phyloP scores from a whole-genome alignment of 2,797 vertebrate species.

The Pseudochirops corinnae region DNA sequence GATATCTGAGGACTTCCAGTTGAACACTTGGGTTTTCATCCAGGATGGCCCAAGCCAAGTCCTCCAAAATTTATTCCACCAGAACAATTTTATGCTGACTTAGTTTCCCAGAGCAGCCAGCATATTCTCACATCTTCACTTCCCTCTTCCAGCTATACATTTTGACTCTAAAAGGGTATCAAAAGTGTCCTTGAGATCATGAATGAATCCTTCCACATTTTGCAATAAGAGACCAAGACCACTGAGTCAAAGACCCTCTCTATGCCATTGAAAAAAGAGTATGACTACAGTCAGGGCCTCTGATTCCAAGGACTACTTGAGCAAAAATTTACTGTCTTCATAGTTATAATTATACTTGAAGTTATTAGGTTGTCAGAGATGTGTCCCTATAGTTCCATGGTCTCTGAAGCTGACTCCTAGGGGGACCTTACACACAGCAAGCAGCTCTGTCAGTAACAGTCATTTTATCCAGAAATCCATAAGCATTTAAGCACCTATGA shows the following conservation, averaged over 20 bases:
- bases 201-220: neutral
- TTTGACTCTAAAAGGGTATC: neutral
- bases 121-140: neutral
- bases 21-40: neutral
- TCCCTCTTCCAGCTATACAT: neutral
- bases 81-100: neutral
- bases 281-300: neutral
- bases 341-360: neutral
- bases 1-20: neutral
- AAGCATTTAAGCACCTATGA: neutral
- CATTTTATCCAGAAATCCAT: neutral
- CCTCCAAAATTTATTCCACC: neutral
- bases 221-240: neutral
- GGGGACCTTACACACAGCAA: neutral
- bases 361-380: neutral
- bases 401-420: neutral
- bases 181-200: neutral
- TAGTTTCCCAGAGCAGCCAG: neutral
- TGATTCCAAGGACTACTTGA: neutral
- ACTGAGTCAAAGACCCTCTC: neutral
- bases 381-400: neutral
- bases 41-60: neutral
- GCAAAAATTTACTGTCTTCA: neutral
- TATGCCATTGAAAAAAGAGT: neutral
- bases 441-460: neutral